Percentiles rank a stretch among this genome's conserved stretches.
phyloP scores from a whole-genome alignment of 1,140 invertebrate genomes.

The Trachelipus rathkii region DNA sequence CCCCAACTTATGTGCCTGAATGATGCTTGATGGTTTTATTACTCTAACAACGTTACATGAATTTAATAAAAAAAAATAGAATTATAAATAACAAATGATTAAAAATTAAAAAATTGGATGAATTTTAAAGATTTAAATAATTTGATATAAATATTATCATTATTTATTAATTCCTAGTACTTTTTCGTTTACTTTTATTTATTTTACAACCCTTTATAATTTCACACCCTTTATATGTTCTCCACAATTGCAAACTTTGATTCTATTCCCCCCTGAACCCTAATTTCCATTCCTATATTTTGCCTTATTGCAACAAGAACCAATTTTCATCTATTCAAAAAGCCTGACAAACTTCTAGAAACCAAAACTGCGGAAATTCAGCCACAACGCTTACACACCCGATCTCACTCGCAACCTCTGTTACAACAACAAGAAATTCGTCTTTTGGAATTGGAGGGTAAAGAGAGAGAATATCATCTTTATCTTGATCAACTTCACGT shows the following conservation, averaged over 20 bases:
- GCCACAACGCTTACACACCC: background rate
- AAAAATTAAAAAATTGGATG: too few species aligned
- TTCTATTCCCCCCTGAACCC: conserved; percentile 14
- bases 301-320: background rate
- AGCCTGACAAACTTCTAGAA: background rate
- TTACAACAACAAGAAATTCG: conserved; percentile 37
- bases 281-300: conserved; percentile 16
- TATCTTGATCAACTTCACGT: conserved; percentile 41
- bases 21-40: conserved; percentile 25
- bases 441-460: conserved; percentile 41
- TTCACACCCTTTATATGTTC: conserved; percentile 32
- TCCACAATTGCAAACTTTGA: conserved; percentile 8
- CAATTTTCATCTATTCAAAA: conserved; percentile 1
- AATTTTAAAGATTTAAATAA: too few species aligned
- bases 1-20: conserved; percentile 39
- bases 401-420: background rate
- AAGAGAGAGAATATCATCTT: conserved; percentile 39
- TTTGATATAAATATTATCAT: background rate
- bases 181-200: conserved; percentile 38
- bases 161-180: conserved; percentile 34
- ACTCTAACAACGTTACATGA: background rate
- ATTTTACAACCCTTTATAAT: too few species aligned
- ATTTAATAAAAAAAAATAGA: too few species aligned
- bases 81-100: too few species aligned
- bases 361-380: background rate